Evolutionary conservation across 2,113 vertebrate species (phyloP).

Genomic region (Toxotes jaculatrix): DNA sequence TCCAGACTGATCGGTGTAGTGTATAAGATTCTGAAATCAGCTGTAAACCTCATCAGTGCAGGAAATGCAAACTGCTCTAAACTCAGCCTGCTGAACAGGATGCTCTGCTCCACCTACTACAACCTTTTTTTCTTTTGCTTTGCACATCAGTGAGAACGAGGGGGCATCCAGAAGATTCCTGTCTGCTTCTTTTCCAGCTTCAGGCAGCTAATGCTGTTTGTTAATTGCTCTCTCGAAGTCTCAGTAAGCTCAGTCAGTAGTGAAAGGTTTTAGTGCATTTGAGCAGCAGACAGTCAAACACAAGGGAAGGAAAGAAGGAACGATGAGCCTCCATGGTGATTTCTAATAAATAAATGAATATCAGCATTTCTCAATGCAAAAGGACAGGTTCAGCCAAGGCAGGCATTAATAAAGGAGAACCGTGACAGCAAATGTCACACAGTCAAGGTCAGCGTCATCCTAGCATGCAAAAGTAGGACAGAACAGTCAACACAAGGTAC

Average conservation of each 20-base stretch:
- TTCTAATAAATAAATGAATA: constrained; percentile 54
- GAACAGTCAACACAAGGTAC: constrained; percentile 55
- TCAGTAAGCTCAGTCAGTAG: constrained; percentile 13
- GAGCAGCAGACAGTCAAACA: constrained; percentile 6
- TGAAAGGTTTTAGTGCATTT: constrained; percentile 58
- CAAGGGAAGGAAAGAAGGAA: background rate
- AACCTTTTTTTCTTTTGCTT: background rate
- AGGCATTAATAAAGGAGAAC: constrained; percentile 40
- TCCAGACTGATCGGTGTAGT: constrained; percentile 42
- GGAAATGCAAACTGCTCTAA: background rate
- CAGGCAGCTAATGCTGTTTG: constrained; percentile 32
- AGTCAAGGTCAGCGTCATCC: constrained; percentile 57
- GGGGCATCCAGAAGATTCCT: background rate
- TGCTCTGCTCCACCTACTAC: background rate
- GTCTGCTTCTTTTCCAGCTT: constrained; percentile 16
- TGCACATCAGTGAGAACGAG: constrained; percentile 10
- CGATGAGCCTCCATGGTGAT: background rate
- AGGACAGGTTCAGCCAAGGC: constrained; percentile 34
- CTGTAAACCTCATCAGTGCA: constrained; percentile 37
- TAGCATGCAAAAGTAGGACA: constrained; percentile 66
- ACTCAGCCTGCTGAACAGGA: constrained; percentile 10
- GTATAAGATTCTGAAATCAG: constrained; percentile 6
- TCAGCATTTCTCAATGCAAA: constrained; percentile 24
- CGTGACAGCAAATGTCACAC: constrained; percentile 49
- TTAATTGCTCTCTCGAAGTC: constrained; percentile 26